Evolutionary conservation across 2,888 invertebrate genomes (phyloP), one percentile per base, ranked within the genome.

Genomic region (Allacma fusca): DNA sequence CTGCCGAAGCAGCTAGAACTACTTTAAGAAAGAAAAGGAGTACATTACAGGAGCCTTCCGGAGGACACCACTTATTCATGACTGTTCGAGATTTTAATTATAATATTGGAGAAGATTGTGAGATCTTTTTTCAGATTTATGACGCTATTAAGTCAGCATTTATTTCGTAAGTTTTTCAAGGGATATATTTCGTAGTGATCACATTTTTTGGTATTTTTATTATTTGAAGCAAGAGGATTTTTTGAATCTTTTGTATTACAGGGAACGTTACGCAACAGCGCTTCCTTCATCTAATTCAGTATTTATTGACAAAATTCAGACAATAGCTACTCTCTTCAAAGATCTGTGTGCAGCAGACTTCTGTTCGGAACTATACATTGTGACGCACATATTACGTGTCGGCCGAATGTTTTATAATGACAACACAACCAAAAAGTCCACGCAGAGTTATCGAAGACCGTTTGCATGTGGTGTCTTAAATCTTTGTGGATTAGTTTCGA

Each of bases 61-160:
- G 57, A 4, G 71, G 62, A 21, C 64, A 93, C 86, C 93, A 96
- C 87, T 89, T 96, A 40, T 92, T 94, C 87, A 93, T 95, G 87
- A 94, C 93, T 85, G 93, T 95, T 92, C 88, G 94, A 21, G 94
- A 95, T 87, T 96, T 96, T 86, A 94, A 94, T 0, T 94, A 94
- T 86, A 92, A 93, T 72, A 92, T 95, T 1, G 93, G 94, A 0
- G 91, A 97, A 87, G 95, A 96, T 86, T 93, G 94, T 0, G 96
- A 96, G 87, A 91, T 96, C 21, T 92, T 94, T 84, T 92, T 97
- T 85, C 94, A 93, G 85, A 88, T 96, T 0, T 96, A 94, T 86
- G 96, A 97, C 86, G 91, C 92, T 24, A 90, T 91, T 83, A 90
- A 92, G 85, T 91, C 90, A 84, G 92, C 92, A 84, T 94, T 93